Evolutionary conservation across 2,797 vertebrate genomes (phyloP).

Genomic region (Typhlichthys eigenmanni): DNA sequence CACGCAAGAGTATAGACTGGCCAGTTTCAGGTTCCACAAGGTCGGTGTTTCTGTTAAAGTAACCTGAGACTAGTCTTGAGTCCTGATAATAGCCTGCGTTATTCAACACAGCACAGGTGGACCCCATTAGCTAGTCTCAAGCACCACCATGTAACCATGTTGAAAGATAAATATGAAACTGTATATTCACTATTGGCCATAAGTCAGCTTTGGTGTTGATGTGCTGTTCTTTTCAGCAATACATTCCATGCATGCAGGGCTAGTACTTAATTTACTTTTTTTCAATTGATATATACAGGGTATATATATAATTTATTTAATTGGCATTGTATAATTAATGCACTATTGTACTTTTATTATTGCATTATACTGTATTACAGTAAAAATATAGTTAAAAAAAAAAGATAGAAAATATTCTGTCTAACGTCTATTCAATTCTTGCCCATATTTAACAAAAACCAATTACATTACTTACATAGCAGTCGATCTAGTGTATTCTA

Average conservation of each 20-base stretch:
- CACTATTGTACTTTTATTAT: too few species aligned
- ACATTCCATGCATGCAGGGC: too few species aligned
- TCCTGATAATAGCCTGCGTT: constrained; percentile 44
- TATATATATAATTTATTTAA: too few species aligned
- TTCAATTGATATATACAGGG: too few species aligned
- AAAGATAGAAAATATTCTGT: background rate
- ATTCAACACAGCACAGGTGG: constrained; percentile 54
- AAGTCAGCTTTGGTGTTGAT: too few species aligned
- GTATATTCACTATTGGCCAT: background rate
- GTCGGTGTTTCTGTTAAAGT: constrained; percentile 34
- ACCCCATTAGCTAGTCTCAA: background rate
- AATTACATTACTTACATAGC: background rate
- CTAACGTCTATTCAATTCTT: background rate
- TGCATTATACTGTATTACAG: too few species aligned
- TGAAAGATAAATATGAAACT: constrained; percentile 3
- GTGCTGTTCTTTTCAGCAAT: too few species aligned
- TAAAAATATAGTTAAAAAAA: too few species aligned
- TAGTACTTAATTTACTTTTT: too few species aligned
- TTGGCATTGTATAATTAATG: too few species aligned
- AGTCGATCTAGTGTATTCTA: background rate
- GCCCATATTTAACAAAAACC: background rate
- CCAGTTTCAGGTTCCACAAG: constrained; percentile 45
- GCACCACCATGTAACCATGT: background rate
- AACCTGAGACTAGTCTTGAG: constrained; percentile 34
- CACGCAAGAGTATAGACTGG: constrained; percentile 10